phyloP scores from a whole-genome alignment of 2,113 vertebrate species.

The Phrynosoma platyrhinos region DNA sequence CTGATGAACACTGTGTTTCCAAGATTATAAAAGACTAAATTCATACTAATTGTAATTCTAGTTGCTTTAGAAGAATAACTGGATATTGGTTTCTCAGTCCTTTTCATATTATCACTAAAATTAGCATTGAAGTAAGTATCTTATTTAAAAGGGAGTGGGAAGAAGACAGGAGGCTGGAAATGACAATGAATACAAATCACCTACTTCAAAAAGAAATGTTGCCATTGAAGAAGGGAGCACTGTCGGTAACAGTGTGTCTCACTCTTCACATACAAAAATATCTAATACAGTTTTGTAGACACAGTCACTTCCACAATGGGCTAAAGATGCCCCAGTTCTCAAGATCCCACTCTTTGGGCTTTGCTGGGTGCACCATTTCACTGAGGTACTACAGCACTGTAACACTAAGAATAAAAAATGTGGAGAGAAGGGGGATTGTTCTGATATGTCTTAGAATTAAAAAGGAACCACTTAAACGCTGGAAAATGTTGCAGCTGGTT shows the following conservation, averaged over 20 bases:
- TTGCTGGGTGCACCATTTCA: no score
- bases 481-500: no score
- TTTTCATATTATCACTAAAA: conserved; percentile 12
- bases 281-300: not conserved
- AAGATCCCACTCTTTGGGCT: no score
- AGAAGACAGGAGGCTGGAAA: not conserved
- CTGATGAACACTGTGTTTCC: not conserved
- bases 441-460: no score
- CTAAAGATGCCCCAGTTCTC: no score
- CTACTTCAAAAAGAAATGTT: not conserved
- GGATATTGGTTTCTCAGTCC: not conserved
- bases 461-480: no score
- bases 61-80: conserved; percentile 3
- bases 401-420: no score
- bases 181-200: conserved; percentile 5
- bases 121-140: not conserved
- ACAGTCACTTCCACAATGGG: no score
- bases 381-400: no score
- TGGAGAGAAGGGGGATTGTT: no score
- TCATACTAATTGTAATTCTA: conserved; percentile 29
- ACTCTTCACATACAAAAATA: not conserved
- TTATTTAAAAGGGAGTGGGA: not conserved
- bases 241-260: not conserved
- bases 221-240: not conserved
- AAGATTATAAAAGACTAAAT: conserved; percentile 28